Evolutionary conservation across 2,888 invertebrate genomes (phyloP).

Genomic region (Gastracanthus pulcherrimus): DNA sequence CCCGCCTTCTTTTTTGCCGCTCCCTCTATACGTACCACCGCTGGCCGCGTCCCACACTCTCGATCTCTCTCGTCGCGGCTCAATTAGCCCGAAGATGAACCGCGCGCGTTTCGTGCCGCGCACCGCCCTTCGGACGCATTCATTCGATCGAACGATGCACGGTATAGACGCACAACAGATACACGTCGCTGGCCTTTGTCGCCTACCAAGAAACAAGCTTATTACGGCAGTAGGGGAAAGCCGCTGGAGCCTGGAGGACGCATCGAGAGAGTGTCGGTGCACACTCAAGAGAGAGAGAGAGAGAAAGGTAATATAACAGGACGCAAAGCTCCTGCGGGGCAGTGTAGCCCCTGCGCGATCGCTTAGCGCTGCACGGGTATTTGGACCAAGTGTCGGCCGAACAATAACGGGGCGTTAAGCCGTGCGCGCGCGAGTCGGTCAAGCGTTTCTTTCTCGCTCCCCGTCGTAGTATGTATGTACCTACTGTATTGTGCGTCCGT

Average conservation of each 20-base stretch:
- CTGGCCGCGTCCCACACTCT: too few species aligned
- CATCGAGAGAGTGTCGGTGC: too few species aligned
- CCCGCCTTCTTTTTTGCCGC: neutral
- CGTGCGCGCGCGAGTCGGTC: constrained; percentile 39
- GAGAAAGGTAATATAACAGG: neutral
- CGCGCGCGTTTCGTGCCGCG: neutral
- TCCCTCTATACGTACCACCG: too few species aligned
- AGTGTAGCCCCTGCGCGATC: too few species aligned
- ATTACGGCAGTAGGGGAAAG: neutral
- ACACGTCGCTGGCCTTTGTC: constrained; percentile 26
- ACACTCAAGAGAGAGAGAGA: neutral
- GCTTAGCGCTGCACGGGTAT: neutral
- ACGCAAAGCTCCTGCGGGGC: neutral
- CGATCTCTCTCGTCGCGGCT: constrained; percentile 29
- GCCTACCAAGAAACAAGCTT: constrained; percentile 44
- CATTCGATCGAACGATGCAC: too few species aligned
- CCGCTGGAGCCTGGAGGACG: neutral
- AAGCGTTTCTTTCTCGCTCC: constrained; percentile 23
- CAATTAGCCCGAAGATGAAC: constrained; percentile 35
- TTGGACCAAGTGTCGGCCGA: constrained; percentile 12
- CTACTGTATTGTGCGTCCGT: neutral
- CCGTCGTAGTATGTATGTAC: neutral
- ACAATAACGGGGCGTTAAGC: constrained; percentile 52
- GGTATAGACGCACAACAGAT: too few species aligned
- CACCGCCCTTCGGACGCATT: too few species aligned